Evolutionary conservation across 2,797 vertebrate species (phyloP), one percentile per base, ranked within the genome.

Genomic region (Oreochromis mossambicus): DNA sequence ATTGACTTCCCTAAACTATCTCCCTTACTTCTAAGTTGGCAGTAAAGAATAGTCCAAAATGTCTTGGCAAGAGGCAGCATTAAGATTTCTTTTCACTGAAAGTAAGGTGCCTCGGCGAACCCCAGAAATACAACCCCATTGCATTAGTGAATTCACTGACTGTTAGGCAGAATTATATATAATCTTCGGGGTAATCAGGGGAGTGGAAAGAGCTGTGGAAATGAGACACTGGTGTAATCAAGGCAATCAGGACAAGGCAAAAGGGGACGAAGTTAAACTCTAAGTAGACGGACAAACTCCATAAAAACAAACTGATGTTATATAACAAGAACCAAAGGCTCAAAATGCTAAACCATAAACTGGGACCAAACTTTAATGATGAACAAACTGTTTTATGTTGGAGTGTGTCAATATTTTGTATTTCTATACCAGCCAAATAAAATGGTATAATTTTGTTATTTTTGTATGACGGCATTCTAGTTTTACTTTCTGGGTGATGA

Each of bases 211-310:
- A 26, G 38, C 38, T 46, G 8, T 8, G 38, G 38, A 46, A 70
- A 70, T 24, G 66, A 70, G 38, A 26, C 66, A 43, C 21, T 43
- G 38, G 21, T 26, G 21, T 43, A 46, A 26, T 43, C 58, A 63
- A 63, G 19, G 58, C 6, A 10, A 70, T 70, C 66, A 2, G 8
- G 13, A 70, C 36, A 24, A 70, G 21, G 63, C 8, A 15, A 43
- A 43, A 0, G 1, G 3, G 38, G 21, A 15, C 2, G 5, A 70
- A 26, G 21, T 26, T 43, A 70, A 70, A 43, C 38, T 68, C n/a
- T 70, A 26, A 70, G 38, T 24, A 0, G 21, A 46, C 0, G 3
- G 38, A 70, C 1, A 46, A 70, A 70, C 21, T 70, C 13, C 0
- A 70, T 70, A 26, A 43, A 26, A 15, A 26, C 21, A 43, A 68